phyloP scores from a whole-genome alignment of 2,888 invertebrate genomes.

The Chironomus riparius region DNA sequence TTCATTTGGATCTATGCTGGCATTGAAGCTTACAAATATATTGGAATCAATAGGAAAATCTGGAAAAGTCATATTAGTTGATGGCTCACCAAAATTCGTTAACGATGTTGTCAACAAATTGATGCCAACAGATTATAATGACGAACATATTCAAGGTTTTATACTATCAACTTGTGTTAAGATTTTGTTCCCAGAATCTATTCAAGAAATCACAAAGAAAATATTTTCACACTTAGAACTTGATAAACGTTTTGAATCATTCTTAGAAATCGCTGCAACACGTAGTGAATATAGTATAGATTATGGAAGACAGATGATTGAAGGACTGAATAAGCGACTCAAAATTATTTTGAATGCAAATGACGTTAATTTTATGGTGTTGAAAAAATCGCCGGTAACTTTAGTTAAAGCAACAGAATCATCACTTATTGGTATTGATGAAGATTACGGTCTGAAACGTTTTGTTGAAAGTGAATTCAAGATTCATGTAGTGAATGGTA shows the following conservation, averaged over 20 bases:
- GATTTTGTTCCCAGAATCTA: background rate
- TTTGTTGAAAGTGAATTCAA: constrained; percentile 37
- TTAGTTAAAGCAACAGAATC: constrained; percentile 56
- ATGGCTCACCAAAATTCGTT: constrained; percentile 69
- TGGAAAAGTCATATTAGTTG: constrained; percentile 63
- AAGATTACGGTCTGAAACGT: constrained; percentile 57
- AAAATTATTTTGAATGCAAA: constrained; percentile 3
- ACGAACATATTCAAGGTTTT: constrained; percentile 34
- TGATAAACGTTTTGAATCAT: background rate
- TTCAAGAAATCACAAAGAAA: background rate
- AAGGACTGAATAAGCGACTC: background rate
- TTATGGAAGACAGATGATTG: constrained; percentile 3
- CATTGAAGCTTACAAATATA: constrained; percentile 63
- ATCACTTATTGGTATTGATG: constrained; percentile 46
- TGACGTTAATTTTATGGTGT: constrained; percentile 30
- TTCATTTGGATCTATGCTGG: constrained; percentile 75
- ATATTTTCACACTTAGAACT: background rate
- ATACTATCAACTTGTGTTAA: background rate
- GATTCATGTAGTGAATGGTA: background rate
- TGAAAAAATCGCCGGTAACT: constrained; percentile 47
- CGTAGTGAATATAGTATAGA: constrained; percentile 7
- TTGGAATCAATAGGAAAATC: constrained; percentile 57
- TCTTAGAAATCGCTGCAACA: background rate
- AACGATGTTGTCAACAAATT: constrained; percentile 42
- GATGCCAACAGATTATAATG: constrained; percentile 32